Evolutionary conservation across 2,113 vertebrate species (phyloP), one percentile per base, ranked within the genome.

Genomic region (Pterocles gutturalis): DNA sequence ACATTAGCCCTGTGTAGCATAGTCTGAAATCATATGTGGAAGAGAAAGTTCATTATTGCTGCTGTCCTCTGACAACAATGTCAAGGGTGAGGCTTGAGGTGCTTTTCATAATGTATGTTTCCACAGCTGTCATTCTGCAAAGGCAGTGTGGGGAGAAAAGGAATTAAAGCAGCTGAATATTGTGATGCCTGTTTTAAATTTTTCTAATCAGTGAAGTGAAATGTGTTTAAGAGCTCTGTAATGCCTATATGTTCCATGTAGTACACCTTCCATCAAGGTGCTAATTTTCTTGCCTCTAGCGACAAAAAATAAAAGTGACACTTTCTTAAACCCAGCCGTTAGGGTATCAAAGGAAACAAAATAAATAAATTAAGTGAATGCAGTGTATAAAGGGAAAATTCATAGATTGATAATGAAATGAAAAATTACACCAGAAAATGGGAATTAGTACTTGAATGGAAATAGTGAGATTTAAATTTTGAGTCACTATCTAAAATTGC

Each of bases 301-400:
- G 86, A 93, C 58, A 96, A 94, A 78, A 97, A 97, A 93, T 95
- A 94, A 95, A 97, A 90, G 64, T 2, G 0, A 65, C 72, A 88
- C 55, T 96, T 89, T 95, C 83, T 97, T 96, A 94, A 94, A 96
- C 62, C 55, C 86, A 95, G 91, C 34, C 93, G 72, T 94, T 97
- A 96, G 45, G n/a, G 25, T 93, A 93, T 95, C 92, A 97, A 96
- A 98, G 67, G 81, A 96, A 97, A 36, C 16, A 96, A 96, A 97
- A 97, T 90, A 43, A 87, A 95, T 41, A 92, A 97, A 95, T 83
- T 2, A 93, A 96, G 43, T 61, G 34, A 92, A 83, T 4, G 28
- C 2, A 55, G 16, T 76, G 57, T 58, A 76, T 78, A 86, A 94
- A 96, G n/a, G 61, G 28, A 78, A 96, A 96, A 76, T 18, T 96